Percentiles rank a stretch among this genome's conserved stretches.
Conservation (phyloP, 2,888 invertebrate species). For the Aporophyla lueneburgensis region DNA sequence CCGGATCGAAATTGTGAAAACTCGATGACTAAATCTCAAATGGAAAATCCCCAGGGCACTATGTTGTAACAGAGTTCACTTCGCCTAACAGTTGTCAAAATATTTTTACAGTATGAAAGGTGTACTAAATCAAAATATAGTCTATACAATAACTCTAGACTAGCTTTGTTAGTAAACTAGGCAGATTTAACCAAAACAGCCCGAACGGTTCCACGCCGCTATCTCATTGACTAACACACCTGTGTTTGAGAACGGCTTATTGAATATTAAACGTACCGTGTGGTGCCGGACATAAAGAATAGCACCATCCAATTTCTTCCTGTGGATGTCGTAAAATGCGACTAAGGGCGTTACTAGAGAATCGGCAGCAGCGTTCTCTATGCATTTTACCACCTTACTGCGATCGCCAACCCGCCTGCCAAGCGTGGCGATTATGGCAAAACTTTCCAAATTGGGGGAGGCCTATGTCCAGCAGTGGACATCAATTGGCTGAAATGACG, state of each 20-base stretch:
- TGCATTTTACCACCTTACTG: no score
- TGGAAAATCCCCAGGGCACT: constrained; percentile 51
- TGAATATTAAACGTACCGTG: constrained; percentile 47
- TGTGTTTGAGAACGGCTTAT: constrained; percentile 68
- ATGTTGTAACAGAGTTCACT: constrained; percentile 53
- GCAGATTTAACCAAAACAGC: constrained; percentile 79
- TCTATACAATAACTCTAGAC: constrained; percentile 76
- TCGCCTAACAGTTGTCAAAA: constrained; percentile 73
- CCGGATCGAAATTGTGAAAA: constrained; percentile 62
- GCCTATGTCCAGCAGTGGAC: no score
- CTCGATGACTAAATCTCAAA: constrained; percentile 53
- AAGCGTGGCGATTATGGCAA: no score
- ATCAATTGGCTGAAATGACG: no score
- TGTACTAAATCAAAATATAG: constrained; percentile 79
- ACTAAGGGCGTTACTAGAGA: no score
- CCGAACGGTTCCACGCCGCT: constrained; percentile 75
- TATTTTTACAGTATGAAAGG: constrained; percentile 80
- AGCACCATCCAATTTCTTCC: no score
- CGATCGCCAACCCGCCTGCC: no score
- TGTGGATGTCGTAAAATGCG: no score
- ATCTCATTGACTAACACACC: constrained; percentile 71
- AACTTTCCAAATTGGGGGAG: no score
- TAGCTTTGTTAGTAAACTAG: constrained; percentile 83
- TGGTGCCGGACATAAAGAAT: no score
- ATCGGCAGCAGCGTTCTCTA: no score